These are phyloP conservation scores for Poeciliopsis turneri DNA, from an alignment of 2,797 vertebrate genomes.

Conservation along the genomic window DNA sequence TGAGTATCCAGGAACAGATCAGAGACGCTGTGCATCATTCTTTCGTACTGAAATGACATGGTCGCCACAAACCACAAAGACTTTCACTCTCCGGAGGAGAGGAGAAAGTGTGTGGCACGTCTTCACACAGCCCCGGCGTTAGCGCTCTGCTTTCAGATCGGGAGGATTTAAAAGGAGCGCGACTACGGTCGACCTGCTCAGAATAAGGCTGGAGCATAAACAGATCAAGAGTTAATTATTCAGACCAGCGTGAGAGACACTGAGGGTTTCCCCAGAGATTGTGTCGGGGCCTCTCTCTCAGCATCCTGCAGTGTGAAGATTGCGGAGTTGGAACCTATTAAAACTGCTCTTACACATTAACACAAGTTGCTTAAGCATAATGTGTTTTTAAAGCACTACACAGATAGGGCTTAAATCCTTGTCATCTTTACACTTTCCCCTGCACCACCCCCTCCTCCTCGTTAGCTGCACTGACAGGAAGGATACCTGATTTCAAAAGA, in stretches of 20 bases:
- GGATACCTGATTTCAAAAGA: slow-evolving; percentile 57
- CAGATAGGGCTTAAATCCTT: slow-evolving; percentile 36
- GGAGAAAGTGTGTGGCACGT: slow-evolving; percentile 60
- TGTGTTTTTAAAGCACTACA: slow-evolving; percentile 28
- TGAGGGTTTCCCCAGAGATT: slow-evolving; percentile 60
- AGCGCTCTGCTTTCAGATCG: slow-evolving; percentile 22
- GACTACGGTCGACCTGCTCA: slow-evolving; percentile 62
- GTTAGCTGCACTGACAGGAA: slow-evolving; percentile 65
- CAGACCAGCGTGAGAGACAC: slow-evolving; percentile 60
- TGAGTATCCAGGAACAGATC: slow-evolving; percentile 53
- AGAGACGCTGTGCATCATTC: slow-evolving; percentile 40
- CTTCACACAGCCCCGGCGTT: slow-evolving; percentile 7
- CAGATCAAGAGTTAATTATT: slow-evolving; percentile 73
- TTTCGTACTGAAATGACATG: slow-evolving; percentile 59
- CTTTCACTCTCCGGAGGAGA: slow-evolving; percentile 53
- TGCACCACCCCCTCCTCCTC: slow-evolving; percentile 32
- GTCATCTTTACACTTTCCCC: slow-evolving; percentile 58
- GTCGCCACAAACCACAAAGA: slow-evolving; percentile 59
- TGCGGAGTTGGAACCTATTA: background rate
- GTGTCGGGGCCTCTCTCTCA: slow-evolving; percentile 41
- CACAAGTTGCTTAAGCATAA: background rate
- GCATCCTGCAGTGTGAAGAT: slow-evolving; percentile 41
- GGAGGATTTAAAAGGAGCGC: slow-evolving; percentile 51
- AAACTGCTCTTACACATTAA: slow-evolving; percentile 4
- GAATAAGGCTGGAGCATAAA: slow-evolving; percentile 67